Evolutionary conservation across 2,113 vertebrate species (phyloP).

Genomic region (Hyaena hyaena): DNA sequence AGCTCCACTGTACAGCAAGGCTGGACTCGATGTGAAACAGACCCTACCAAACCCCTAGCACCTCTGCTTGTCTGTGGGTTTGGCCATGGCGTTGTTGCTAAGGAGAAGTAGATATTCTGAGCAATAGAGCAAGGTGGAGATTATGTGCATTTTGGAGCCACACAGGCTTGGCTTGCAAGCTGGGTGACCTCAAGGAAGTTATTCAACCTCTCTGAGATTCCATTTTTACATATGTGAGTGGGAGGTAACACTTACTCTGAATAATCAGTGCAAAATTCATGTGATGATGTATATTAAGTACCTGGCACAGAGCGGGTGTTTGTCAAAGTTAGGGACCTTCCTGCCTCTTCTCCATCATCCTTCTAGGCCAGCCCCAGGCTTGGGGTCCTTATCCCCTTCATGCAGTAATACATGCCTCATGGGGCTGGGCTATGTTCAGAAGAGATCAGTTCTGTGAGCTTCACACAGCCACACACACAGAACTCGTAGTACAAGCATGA

Average conservation of each 20-base stretch:
- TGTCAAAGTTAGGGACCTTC: background rate
- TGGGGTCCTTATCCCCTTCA: background rate
- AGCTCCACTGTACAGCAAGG: background rate
- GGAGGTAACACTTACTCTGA: background rate
- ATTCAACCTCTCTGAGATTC: background rate
- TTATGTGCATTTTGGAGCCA: background rate
- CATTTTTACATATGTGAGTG: background rate
- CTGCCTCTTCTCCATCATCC: background rate
- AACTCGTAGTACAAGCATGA: background rate
- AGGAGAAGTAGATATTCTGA: background rate
- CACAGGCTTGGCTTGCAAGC: background rate
- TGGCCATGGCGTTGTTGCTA: background rate
- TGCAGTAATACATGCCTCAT: rapidly evolving
- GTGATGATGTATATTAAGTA: background rate
- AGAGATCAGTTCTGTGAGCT: background rate
- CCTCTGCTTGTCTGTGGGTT: background rate
- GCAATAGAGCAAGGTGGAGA: background rate
- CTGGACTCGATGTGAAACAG: background rate
- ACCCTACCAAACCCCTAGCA: background rate
- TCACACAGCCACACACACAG: rapidly evolving
- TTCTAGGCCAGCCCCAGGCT: background rate
- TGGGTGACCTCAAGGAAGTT: background rate
- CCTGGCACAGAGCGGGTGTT: background rate
- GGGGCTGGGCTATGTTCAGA: background rate
- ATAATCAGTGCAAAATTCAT: background rate